These are phyloP conservation scores for Linepithema humile DNA, from an alignment of 1,140 invertebrate genomes.

Conservation along the genomic window DNA sequence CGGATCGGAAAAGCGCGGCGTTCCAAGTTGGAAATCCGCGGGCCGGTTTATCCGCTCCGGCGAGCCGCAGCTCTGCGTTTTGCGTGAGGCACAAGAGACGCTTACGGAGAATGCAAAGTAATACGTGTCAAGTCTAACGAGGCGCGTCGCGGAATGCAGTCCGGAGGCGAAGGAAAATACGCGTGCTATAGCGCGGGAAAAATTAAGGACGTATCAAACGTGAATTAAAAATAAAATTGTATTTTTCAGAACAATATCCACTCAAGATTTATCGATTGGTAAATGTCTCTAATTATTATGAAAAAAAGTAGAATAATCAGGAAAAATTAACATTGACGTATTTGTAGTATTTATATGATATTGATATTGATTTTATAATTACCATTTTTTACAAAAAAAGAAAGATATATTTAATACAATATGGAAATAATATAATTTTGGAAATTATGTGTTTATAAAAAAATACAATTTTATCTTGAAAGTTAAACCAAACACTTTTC, in stretches of 20 bases:
- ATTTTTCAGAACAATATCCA: neutral
- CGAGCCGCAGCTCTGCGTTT: neutral
- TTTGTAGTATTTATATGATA: too few relatives aligned
- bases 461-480: too few relatives aligned
- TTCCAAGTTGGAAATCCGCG: conserved; percentile 28
- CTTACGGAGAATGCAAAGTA: conserved; percentile 70
- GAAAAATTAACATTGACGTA: too few relatives aligned
- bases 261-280: neutral
- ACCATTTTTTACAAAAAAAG: too few relatives aligned
- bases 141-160: conserved; percentile 78
- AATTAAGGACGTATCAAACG: conserved; percentile 2
- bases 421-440: too few relatives aligned
- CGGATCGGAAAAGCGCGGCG: conserved; percentile 1
- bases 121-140: conserved; percentile 81
- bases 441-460: too few relatives aligned
- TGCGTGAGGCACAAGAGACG: conserved; percentile 20
- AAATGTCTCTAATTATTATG: too few relatives aligned
- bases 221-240: neutral
- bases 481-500: too few relatives aligned
- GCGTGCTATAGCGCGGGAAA: conserved; percentile 32
- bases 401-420: too few relatives aligned
- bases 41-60: conserved; percentile 1
- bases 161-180: conserved; percentile 74
- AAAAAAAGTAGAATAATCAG: too few relatives aligned
- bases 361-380: too few relatives aligned